A percentile compares a stretch with the other conserved stretches of the same genome.
Conservation (phyloP, 2,797 vertebrate genomes). For the Rhinophrynus dorsalis region DNA sequence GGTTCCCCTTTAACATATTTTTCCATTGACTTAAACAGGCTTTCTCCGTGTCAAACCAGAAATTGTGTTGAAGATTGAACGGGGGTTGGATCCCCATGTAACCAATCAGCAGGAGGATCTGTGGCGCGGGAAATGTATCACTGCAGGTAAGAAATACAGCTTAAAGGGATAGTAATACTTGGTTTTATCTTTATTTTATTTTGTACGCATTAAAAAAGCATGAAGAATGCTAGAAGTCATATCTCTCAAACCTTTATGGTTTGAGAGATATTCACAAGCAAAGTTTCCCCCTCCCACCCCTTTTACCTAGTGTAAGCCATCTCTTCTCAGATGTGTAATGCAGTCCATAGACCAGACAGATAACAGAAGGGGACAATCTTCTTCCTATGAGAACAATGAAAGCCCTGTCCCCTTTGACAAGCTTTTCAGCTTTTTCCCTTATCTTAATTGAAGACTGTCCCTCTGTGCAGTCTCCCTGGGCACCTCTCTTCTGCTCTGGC, state of each 20-base stretch:
- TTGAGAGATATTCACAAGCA: background rate
- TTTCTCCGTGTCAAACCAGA: slow-evolving; percentile 17
- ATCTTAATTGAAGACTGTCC: no score
- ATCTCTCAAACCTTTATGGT: background rate
- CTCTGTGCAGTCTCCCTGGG: no score
- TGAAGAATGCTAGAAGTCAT: background rate
- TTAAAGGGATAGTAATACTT: background rate
- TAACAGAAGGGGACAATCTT: no score
- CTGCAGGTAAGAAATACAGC: background rate
- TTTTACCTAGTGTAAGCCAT: background rate
- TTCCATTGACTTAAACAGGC: background rate
- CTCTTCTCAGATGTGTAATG: no score
- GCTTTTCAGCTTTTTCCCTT: no score
- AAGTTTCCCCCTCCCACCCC: background rate
- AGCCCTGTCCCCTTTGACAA: no score
- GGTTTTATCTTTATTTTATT: no score
- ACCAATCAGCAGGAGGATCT: background rate
- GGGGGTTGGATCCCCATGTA: background rate
- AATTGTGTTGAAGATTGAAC: slow-evolving; percentile 20
- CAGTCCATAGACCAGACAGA: no score
- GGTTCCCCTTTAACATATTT: background rate
- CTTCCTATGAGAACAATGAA: no score
- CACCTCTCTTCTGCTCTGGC: no score
- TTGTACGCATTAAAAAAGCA: no score
- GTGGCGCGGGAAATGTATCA: background rate